Base-by-base conservation (phyloP, 92 coral and sea anemone species). In the Parazoanthus atlanticus region DNA sequence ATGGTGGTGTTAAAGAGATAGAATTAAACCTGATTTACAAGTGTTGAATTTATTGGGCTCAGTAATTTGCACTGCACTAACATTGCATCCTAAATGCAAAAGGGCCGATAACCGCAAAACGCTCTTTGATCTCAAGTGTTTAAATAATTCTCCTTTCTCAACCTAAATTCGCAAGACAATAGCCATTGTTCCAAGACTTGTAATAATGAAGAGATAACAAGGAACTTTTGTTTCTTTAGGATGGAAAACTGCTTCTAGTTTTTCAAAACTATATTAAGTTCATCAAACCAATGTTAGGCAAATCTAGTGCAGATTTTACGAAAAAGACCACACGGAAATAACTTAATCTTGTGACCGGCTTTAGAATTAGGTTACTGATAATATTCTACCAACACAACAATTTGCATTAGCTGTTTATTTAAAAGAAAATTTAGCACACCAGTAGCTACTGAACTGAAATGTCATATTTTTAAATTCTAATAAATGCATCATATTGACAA, bases 1-100 rank as follows among this genome's bases (percentile, higher is more conserved):
- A 80, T 56, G 34, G 26, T 28, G 38, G 69, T 79, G 38, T 28
- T 79, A 79, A 79, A 79, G 9, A 54, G 84, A 79, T 52, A 52
- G 47, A 80, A 56, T 56, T 80, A 80, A 56, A 23, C 66, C 40
- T 7, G 70, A 79, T 52, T 54, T 15, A 52, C 46, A 54, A 56
- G 70, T 52, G 28, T 29, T 56, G n/a, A 13, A 26, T 54, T 29
- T 31, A n/a, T 31, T 54, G 43, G 69, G 17, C 61, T 47, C 84
- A 52, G 70, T 52, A 6, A 46, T 43, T 78, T 47, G 82, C 82
- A 13, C 32, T 78, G 82, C 82, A 11, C 13, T 78, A 26, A n/a
- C 16, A 78, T 13, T 10, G 17, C 47, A 43, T 26, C 54, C 82
- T 28, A 41, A 78, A 78, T 28, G 3, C 54, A 30, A 28, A 78